Evolutionary conservation across 2,888 invertebrate genomes (phyloP).

Genomic region (Apodemia zela): DNA sequence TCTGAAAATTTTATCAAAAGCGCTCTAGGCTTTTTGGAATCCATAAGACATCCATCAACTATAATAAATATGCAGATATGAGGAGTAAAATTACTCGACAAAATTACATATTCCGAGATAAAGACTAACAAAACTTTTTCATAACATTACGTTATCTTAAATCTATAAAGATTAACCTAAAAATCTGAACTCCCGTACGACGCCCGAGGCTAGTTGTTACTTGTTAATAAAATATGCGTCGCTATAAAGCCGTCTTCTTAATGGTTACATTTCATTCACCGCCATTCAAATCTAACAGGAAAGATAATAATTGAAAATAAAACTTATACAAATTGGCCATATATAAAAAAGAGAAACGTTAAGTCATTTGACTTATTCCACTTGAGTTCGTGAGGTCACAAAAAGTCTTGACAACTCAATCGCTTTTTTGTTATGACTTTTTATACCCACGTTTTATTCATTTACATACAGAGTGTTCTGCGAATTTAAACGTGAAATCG

Average conservation of each 20-base stretch:
- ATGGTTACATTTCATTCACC: conserved; percentile 12
- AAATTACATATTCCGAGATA: neutral
- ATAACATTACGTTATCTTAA: neutral
- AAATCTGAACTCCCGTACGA: neutral
- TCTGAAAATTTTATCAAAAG: no score
- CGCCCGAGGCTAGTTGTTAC: conserved; percentile 1
- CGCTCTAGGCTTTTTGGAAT: no score
- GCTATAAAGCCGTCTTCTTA: conserved; percentile 10
- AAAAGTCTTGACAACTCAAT: conserved; percentile 47
- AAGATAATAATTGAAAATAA: conserved; percentile 14
- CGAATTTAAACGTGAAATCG: conserved; percentile 42
- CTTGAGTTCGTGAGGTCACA: conserved; percentile 25
- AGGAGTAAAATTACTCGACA: neutral
- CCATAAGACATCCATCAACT: neutral
- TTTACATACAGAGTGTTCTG: conserved; percentile 70
- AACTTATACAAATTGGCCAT: neutral
- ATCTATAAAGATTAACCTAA: conserved; percentile 6
- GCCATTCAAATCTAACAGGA: conserved; percentile 15
- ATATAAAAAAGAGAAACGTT: conserved; percentile 16
- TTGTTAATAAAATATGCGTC: conserved; percentile 2
- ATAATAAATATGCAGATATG: neutral
- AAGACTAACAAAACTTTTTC: neutral
- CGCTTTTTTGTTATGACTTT: conserved; percentile 41
- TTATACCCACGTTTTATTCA: conserved; percentile 48
- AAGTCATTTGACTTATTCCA: conserved; percentile 33